A percentile compares a stretch with the other conserved stretches of the same genome.
These are phyloP conservation scores for Myotis brandtii DNA, from an alignment of 2,113 vertebrate genomes.

Conservation along the genomic window DNA sequence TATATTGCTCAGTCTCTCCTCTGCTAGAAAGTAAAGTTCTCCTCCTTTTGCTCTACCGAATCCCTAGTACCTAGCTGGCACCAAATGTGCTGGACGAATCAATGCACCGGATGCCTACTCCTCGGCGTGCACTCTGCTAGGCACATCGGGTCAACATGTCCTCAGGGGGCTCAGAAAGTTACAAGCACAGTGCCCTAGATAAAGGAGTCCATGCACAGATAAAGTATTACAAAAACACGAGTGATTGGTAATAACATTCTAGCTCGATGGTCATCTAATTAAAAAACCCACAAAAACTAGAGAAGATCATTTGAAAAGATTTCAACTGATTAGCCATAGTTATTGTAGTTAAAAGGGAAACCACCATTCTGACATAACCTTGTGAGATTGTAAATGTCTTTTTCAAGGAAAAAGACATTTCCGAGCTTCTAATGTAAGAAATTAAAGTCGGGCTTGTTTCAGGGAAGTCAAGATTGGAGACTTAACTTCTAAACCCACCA, in stretches of 20 bases:
- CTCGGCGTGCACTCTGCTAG: background rate
- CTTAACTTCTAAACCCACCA: no score
- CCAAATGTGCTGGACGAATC: background rate
- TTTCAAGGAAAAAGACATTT: background rate
- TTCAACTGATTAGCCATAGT: background rate
- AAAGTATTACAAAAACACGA: background rate
- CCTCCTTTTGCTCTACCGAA: background rate
- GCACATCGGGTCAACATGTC: background rate
- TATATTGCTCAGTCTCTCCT: background rate
- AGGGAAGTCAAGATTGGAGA: background rate
- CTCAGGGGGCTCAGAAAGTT: background rate
- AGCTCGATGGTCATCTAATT: background rate
- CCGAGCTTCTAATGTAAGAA: background rate
- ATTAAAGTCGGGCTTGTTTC: background rate
- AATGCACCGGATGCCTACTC: background rate
- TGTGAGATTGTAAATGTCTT: background rate
- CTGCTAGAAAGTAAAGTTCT: background rate
- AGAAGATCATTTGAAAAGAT: background rate
- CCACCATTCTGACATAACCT: background rate
- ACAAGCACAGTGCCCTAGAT: fast-evolving
- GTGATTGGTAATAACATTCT: background rate
- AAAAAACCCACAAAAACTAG: background rate
- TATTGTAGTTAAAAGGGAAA: background rate
- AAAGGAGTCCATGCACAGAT: background rate
- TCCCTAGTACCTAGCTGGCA: no score